Conservation (phyloP, 2,797 vertebrate species). For the Pygocentrus nattereri region DNA sequence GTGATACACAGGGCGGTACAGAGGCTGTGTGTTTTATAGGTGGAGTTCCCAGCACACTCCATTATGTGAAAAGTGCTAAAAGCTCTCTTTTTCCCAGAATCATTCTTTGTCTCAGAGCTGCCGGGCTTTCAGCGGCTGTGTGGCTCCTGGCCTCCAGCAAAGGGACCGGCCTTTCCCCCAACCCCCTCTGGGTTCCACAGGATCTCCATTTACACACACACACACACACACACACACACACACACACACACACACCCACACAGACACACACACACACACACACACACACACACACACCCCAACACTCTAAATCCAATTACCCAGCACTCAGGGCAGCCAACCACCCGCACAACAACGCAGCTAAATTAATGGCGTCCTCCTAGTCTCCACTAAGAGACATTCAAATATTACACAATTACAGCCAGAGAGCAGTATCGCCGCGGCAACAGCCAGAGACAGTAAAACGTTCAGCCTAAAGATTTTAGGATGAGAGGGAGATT, state of each 20-base stretch:
- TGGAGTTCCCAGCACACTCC: conserved; percentile 36
- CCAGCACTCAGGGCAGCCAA: conserved; percentile 49
- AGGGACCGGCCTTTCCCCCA: background rate
- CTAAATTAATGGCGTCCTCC: conserved; percentile 52
- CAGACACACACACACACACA: too few relatives aligned
- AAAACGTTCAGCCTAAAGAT: background rate
- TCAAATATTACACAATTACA: conserved; percentile 18
- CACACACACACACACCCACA: background rate
- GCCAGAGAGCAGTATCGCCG: background rate
- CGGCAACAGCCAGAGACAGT: background rate
- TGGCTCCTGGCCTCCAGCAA: background rate
- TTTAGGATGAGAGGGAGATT: background rate
- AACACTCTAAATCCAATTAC: conserved; percentile 51
- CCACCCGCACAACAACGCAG: conserved; percentile 28
- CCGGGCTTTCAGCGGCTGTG: conserved; percentile 39
- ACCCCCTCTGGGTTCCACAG: background rate
- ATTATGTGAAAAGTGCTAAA: conserved; percentile 44
- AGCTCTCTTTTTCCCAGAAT: conserved; percentile 40
- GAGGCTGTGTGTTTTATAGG: background rate
- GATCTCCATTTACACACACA: conserved; percentile 3
- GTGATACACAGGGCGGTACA: background rate
- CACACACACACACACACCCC: too few relatives aligned
- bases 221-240: background rate
- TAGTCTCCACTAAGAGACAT: conserved; percentile 1
- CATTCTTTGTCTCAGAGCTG: conserved; percentile 18